Conservation (phyloP, 2,888 invertebrate genomes). For the Chrysodeixis includens region DNA sequence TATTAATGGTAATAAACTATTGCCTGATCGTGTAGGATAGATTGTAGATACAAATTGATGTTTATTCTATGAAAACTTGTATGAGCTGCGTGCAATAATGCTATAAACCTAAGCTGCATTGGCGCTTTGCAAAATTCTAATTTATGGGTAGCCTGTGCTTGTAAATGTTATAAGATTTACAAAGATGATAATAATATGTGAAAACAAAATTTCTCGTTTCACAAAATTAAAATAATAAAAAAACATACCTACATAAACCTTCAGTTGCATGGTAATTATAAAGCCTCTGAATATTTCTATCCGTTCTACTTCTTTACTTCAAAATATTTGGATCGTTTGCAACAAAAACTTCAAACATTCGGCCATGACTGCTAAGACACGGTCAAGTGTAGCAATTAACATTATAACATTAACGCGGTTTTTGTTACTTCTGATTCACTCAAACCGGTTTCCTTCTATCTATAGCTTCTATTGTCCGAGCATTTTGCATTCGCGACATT, state of each 20-base stretch:
- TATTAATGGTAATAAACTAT: neutral
- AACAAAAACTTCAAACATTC: conserved; percentile 9
- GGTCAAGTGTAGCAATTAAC: conserved; percentile 52
- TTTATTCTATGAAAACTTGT: neutral
- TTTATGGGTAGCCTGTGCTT: too few species aligned
- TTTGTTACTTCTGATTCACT: conserved; percentile 28
- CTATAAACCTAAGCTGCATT: too few species aligned
- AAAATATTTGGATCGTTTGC: conserved; percentile 9
- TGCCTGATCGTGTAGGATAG: neutral
- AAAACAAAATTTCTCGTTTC: too few species aligned
- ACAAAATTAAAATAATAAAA: too few species aligned
- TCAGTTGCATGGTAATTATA: neutral
- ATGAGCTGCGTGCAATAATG: too few species aligned
- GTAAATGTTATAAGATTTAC: too few species aligned
- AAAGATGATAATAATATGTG: too few species aligned
- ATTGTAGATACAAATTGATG: neutral
- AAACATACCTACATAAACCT: neutral
- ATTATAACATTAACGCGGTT: conserved; percentile 36
- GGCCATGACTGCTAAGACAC: conserved; percentile 44
- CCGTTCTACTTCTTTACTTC: neutral
- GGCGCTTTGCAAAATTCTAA: too few species aligned
- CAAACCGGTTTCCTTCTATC: conserved; percentile 40
- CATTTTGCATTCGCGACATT: conserved; percentile 37
- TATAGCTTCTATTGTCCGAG: conserved; percentile 7
- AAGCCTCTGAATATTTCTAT: neutral